Conservation (phyloP, 2,888 invertebrate genomes). For the Ormyrus pomaceus region DNA sequence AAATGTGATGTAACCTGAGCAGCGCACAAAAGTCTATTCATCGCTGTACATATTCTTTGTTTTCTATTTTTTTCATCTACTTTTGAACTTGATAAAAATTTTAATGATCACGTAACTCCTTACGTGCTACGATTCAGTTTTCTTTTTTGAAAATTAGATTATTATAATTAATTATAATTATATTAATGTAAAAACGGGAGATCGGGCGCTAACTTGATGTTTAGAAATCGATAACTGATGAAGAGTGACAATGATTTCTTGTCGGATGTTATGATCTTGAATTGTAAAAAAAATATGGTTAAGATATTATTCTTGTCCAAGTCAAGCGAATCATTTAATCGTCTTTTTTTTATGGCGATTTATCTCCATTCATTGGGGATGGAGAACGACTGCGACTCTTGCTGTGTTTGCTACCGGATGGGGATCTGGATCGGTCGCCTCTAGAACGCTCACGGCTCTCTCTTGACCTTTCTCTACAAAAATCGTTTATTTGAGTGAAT, state of each 20-base stretch:
- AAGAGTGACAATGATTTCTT: constrained; percentile 64
- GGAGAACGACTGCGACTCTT: constrained; percentile 73
- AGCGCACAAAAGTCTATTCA: constrained; percentile 45
- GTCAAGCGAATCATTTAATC: constrained; percentile 64
- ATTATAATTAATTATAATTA: constrained; percentile 34
- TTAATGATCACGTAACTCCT: constrained; percentile 19
- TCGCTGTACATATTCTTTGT: constrained; percentile 36
- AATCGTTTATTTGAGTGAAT: not conserved
- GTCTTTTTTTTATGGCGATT: constrained; percentile 73
- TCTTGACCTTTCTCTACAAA: constrained; percentile 70
- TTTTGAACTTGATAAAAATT: constrained; percentile 24
- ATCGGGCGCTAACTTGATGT: constrained; percentile 35
- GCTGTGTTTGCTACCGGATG: constrained; percentile 74
- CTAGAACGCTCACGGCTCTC: constrained; percentile 73
- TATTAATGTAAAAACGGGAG: constrained; percentile 45
- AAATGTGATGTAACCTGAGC: constrained; percentile 45
- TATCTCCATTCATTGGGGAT: constrained; percentile 75
- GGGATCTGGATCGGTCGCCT: constrained; percentile 73
- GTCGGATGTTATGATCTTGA: constrained; percentile 58
- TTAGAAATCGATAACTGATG: constrained; percentile 45
- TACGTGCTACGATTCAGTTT: constrained; percentile 24
- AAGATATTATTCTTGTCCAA: constrained; percentile 56
- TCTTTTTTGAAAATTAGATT: constrained; percentile 16
- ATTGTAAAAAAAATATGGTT: constrained; percentile 57
- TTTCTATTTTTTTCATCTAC: constrained; percentile 15